Evolutionary conservation across 1,140 invertebrate genomes (phyloP).

Genomic region (Thaumetopoea pityocampa): DNA sequence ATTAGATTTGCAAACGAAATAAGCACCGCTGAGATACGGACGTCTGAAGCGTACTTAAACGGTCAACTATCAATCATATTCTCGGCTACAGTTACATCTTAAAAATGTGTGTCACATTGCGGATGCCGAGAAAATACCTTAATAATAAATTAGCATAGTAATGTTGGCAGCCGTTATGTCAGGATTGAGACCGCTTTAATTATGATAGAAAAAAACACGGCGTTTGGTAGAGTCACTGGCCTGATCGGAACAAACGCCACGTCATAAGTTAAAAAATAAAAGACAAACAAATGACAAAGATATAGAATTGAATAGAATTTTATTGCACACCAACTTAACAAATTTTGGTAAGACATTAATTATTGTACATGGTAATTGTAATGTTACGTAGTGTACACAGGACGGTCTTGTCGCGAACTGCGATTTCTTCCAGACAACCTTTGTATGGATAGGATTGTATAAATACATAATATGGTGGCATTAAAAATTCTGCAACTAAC

Average conservation of each 20-base stretch:
- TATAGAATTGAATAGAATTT: too few relatives aligned
- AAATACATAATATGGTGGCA: too few relatives aligned
- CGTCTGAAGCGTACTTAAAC: constrained; percentile 38
- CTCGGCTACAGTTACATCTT: constrained; percentile 68
- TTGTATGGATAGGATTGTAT: too few relatives aligned
- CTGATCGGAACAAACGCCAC: constrained; percentile 29
- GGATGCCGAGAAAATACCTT: constrained; percentile 66
- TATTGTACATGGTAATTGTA: too few relatives aligned
- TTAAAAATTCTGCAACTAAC: too few relatives aligned
- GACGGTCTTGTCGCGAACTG: too few relatives aligned
- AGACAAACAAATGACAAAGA: too few relatives aligned
- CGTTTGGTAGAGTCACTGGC: constrained; percentile 54
- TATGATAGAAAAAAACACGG: constrained; percentile 55
- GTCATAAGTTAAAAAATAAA: constrained; percentile 26
- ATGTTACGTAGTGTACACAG: too few relatives aligned
- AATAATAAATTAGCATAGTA: constrained; percentile 73
- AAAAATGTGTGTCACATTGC: constrained; percentile 69
- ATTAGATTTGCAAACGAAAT: constrained; percentile 21
- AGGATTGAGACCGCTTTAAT: constrained; percentile 61
- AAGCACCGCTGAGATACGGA: constrained; percentile 19
- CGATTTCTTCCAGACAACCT: too few relatives aligned
- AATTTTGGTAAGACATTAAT: too few relatives aligned
- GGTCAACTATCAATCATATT: constrained; percentile 69
- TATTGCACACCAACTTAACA: too few relatives aligned
- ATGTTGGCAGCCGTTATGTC: constrained; percentile 62